Percentiles rank a stretch among this genome's conserved stretches.
Evolutionary conservation across 2,888 invertebrate genomes (phyloP).

Genomic region (Agrenia bidenticulata): DNA sequence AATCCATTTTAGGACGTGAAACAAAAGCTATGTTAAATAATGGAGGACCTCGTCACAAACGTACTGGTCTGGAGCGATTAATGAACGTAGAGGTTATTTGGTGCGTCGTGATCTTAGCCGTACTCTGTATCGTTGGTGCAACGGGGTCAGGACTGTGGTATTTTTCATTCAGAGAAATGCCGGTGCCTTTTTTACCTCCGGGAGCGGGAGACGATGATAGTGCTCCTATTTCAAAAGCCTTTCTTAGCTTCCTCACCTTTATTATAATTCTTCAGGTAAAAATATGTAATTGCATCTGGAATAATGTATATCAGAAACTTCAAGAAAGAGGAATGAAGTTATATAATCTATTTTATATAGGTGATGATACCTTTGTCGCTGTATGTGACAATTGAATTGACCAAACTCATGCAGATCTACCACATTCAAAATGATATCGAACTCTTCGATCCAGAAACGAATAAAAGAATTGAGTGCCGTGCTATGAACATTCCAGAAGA

Average conservation of each 20-base stretch:
- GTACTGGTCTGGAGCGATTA: constrained; percentile 84
- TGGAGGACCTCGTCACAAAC: constrained; percentile 89
- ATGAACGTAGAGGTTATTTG: constrained; percentile 96
- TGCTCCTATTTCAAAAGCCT: constrained; percentile 70
- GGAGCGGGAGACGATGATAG: constrained; percentile 58
- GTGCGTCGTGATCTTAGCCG: constrained; percentile 88
- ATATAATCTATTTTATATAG: constrained; percentile 56
- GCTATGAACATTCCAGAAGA: constrained; percentile 97
- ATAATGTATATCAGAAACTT: neutral
- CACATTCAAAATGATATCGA: constrained; percentile 89
- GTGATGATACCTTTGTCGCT: constrained; percentile 95
- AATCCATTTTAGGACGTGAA: constrained; percentile 72
- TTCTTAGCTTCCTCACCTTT: constrained; percentile 91
- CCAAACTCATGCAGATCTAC: constrained; percentile 92
- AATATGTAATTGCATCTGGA: too few species aligned
- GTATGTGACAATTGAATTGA: constrained; percentile 95
- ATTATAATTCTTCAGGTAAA: constrained; percentile 87
- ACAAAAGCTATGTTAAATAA: constrained; percentile 98
- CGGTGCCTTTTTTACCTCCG: constrained; percentile 65
- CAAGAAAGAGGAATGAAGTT: neutral
- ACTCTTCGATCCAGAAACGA: constrained; percentile 79
- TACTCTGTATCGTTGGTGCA: constrained; percentile 87
- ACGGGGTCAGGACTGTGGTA: constrained; percentile 88
- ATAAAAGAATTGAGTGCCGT: constrained; percentile 82
- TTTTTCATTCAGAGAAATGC: constrained; percentile 62